A percentile compares a stretch with the other conserved stretches of the same genome.
Conservation (phyloP, 2,888 invertebrate species). For the Dasysyrphus albostriatus region DNA sequence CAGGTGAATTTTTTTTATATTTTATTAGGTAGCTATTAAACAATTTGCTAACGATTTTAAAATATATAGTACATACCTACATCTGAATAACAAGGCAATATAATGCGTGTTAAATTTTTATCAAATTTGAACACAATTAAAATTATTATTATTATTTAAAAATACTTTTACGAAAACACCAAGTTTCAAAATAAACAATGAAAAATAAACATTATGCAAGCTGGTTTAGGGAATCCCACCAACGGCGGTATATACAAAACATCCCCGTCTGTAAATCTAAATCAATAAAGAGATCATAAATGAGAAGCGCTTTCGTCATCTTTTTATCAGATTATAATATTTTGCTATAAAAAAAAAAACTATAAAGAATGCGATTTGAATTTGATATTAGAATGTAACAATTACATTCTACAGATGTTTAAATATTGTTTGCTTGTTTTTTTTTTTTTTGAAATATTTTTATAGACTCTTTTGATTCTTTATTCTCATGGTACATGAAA, state of each 20-base stretch:
- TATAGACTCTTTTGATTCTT: no score
- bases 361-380: neutral
- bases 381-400: neutral
- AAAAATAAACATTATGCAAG: neutral
- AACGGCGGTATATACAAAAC: neutral
- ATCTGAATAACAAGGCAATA: no score
- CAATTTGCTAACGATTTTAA: no score
- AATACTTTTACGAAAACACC: neutral
- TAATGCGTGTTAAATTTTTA: no score
- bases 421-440: slow-evolving; percentile 50
- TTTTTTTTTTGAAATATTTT: no score
- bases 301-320: neutral
- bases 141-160: no score
- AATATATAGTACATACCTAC: no score
- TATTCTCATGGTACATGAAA: no score
- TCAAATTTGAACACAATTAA: neutral
- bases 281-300: neutral
- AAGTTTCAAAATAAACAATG: neutral
- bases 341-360: slow-evolving; percentile 16
- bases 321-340: slow-evolving; percentile 1
- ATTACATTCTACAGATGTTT: neutral
- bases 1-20: no score
- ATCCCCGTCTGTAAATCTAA: neutral
- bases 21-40: no score
- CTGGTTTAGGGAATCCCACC: neutral